Evolutionary conservation across 2,113 vertebrate genomes (phyloP).

Genomic region (Phasianus colchicus): DNA sequence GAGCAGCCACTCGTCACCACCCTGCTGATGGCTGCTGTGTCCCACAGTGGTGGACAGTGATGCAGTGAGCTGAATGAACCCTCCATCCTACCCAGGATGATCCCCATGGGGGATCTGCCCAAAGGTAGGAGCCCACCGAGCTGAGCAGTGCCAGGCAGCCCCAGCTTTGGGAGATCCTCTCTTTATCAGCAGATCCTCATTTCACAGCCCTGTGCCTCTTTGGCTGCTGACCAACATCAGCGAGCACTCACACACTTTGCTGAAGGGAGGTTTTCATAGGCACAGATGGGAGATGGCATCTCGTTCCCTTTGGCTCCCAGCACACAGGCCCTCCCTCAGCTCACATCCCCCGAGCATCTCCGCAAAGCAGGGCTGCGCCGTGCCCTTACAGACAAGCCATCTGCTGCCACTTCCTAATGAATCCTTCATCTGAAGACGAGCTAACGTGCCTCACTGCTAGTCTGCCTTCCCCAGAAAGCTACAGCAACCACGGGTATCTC

Average conservation of each 20-base stretch:
- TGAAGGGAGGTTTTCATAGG: neutral
- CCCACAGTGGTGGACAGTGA: neutral
- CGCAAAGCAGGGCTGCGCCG: neutral
- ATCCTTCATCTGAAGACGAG: neutral
- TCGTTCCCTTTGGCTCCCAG: neutral
- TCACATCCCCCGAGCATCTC: neutral
- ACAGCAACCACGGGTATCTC: neutral
- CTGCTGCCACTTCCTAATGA: neutral
- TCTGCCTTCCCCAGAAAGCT: neutral
- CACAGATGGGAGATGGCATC: slow-evolving; percentile 5
- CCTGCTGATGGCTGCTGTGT: neutral
- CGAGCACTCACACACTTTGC: neutral
- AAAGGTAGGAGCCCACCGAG: neutral
- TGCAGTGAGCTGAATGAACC: neutral
- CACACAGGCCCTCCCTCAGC: neutral
- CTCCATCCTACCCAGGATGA: neutral
- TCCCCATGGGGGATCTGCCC: neutral
- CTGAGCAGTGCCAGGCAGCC: accelerated
- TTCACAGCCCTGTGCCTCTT: neutral
- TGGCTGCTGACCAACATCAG: slow-evolving; percentile 11
- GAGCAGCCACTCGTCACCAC: neutral
- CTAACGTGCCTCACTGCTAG: neutral
- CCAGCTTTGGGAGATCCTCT: accelerated
- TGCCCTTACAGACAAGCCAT: neutral
- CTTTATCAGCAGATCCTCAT: neutral